Evolutionary conservation across 2,888 invertebrate species (phyloP).

Genomic region (Clunio marinus): DNA sequence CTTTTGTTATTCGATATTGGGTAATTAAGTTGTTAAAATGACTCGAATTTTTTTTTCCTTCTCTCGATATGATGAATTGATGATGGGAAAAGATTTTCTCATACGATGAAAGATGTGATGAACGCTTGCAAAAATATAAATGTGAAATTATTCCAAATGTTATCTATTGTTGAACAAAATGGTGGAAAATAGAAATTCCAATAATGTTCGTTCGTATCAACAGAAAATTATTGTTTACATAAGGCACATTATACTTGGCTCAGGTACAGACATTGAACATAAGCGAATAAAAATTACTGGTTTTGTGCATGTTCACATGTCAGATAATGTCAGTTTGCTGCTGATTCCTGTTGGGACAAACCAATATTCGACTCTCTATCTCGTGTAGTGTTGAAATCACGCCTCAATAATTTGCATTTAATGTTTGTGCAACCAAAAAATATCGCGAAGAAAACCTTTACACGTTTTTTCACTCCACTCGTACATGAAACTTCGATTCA

Average conservation of each 20-base stretch:
- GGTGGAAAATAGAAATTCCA: not conserved
- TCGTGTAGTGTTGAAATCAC: slow-evolving; percentile 6
- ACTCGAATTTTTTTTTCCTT: not conserved
- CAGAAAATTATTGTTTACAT: slow-evolving; percentile 17
- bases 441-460: slow-evolving; percentile 1
- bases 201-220: not conserved
- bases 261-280: not conserved
- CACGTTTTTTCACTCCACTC: slow-evolving; percentile 28
- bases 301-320: not conserved
- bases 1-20: not conserved
- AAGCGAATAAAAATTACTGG: not conserved
- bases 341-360: not conserved
- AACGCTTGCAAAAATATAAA: too few relatives aligned
- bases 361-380: not conserved
- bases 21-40: slow-evolving; percentile 13
- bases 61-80: too few relatives aligned
- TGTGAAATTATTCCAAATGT: too few relatives aligned
- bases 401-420: slow-evolving; percentile 35
- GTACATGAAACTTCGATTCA: slow-evolving; percentile 9
- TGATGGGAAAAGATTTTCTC: not conserved
- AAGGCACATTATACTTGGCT: not conserved
- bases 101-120: too few relatives aligned
- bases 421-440: slow-evolving; percentile 12
- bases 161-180: too few relatives aligned
- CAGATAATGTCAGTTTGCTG: not conserved